phyloP scores from a whole-genome alignment of 2,797 vertebrate species.

The Brachyrhaphis roseni region DNA sequence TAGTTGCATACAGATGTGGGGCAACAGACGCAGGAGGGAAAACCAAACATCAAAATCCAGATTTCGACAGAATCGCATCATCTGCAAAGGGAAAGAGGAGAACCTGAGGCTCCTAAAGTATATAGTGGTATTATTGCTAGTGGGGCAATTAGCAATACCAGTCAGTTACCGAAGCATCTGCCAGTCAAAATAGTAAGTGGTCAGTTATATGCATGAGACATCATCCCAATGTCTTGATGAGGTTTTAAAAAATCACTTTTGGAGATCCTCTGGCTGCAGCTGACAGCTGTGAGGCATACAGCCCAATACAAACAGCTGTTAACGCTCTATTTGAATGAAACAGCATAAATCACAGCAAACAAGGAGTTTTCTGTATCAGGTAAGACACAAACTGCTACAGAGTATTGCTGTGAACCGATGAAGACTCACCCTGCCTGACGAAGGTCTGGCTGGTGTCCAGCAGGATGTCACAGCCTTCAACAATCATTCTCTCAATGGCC shows the following conservation, averaged over 20 bases:
- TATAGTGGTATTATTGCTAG: background rate
- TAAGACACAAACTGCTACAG: background rate
- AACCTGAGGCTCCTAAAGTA: background rate
- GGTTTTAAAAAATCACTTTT: background rate
- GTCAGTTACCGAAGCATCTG: background rate
- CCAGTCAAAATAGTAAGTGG: background rate
- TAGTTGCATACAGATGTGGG: background rate
- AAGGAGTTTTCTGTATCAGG: background rate
- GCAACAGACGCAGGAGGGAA: background rate
- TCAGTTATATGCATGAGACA: background rate
- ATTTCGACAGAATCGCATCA: background rate
- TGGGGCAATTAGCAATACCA: background rate
- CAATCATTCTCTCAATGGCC: slow-evolving; percentile 97
- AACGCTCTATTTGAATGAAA: background rate
- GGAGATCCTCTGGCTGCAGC: background rate
- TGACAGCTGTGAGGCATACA: background rate
- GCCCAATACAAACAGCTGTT: background rate
- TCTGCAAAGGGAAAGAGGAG: background rate
- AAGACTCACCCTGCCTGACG: slow-evolving; percentile 92
- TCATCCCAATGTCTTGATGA: background rate
- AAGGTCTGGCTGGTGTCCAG: slow-evolving; percentile 98
- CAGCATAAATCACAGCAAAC: background rate
- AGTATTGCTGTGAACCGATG: background rate
- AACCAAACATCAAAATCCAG: background rate
- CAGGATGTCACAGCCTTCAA: slow-evolving; percentile 97